These are phyloP conservation scores for Euplexia lucipara DNA, from an alignment of 2,888 invertebrate genomes.

Conservation along the genomic window DNA sequence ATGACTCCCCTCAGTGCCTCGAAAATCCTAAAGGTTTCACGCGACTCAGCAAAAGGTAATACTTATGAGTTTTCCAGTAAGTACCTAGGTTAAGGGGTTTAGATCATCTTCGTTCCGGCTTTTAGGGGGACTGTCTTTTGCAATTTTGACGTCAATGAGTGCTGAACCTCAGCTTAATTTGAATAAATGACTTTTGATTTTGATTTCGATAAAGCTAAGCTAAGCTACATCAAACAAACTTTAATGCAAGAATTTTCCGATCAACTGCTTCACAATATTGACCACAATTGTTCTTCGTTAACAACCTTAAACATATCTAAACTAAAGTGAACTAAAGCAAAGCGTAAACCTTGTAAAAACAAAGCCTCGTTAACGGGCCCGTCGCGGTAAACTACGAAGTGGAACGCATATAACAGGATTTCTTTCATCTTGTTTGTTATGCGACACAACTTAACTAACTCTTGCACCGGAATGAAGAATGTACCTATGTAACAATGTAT, in stretches of 20 bases:
- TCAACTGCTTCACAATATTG: background rate
- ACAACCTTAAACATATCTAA: background rate
- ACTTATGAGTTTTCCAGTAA: too few species aligned
- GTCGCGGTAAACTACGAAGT: slow-evolving; percentile 53
- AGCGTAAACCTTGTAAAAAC: slow-evolving; percentile 42
- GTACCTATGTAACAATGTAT: background rate
- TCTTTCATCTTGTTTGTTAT: slow-evolving; percentile 75
- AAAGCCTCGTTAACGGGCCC: slow-evolving; percentile 47
- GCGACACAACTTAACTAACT: slow-evolving; percentile 38
- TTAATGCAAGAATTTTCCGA: too few species aligned
- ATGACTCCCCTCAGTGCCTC: too few species aligned
- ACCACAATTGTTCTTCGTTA: background rate
- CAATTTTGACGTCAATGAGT: too few species aligned
- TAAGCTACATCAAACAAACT: too few species aligned
- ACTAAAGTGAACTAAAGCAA: background rate
- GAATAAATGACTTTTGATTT: too few species aligned
- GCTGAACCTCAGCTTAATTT: too few species aligned
- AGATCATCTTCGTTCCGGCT: too few species aligned
- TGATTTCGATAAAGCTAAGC: background rate
- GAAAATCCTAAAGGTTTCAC: too few species aligned
- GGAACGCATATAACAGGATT: slow-evolving; percentile 73
- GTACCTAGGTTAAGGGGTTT: too few species aligned
- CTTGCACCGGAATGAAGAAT: background rate
- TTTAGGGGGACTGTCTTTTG: too few species aligned
- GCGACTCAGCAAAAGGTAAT: too few species aligned